phyloP scores from a whole-genome alignment of 1,140 invertebrate species.

The Zaprionus capensis region DNA sequence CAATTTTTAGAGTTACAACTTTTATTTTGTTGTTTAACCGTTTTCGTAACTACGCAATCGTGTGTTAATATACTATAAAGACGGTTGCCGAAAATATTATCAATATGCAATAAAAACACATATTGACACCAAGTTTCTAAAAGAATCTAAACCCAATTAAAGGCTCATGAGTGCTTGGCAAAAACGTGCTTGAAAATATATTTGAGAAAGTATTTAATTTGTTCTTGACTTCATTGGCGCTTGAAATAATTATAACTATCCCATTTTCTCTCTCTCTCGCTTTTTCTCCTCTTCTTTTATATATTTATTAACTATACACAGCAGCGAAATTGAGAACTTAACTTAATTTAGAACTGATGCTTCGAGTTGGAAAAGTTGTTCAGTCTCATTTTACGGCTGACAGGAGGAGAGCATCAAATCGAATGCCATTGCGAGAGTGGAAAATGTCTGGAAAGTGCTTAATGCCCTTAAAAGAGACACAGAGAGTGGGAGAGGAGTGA shows the following conservation, averaged over 20 bases:
- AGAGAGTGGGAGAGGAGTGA: conserved; percentile 23
- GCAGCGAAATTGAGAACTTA: neutral
- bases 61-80: no score
- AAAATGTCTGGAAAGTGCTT: conserved; percentile 49
- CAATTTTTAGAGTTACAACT: no score
- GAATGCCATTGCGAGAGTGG: conserved; percentile 37
- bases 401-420: conserved; percentile 10
- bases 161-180: neutral
- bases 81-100: no score
- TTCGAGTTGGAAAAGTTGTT: conserved; percentile 10
- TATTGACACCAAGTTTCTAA: no score
- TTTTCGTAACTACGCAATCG: no score
- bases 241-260: neutral
- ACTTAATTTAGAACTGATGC: conserved; percentile 17
- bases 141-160: neutral
- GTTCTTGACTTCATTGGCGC: neutral
- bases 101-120: no score
- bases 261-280: neutral
- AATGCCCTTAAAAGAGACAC: conserved; percentile 29
- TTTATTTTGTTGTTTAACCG: no score
- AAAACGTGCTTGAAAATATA: neutral
- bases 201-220: conserved; percentile 1
- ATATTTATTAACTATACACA: neutral
- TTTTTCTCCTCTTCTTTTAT: neutral
- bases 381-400: conserved; percentile 5